Evolutionary conservation across 37 sponge, comb jelly and placozoan species (phyloP).

Genomic region (Beroe forskalii): DNA sequence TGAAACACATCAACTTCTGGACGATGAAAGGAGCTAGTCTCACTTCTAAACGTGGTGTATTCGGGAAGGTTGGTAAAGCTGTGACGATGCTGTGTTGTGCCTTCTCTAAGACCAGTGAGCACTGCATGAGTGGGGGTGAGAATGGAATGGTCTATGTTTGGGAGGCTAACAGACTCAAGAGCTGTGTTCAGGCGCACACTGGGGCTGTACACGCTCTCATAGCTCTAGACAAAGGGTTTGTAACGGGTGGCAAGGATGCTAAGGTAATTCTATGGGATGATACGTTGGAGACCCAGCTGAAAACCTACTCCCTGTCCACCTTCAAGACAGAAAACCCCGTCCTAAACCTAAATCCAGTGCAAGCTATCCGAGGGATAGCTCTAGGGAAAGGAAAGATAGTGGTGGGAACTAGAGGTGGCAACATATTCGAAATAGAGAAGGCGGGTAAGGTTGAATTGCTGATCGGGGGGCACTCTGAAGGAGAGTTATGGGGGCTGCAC

Average conservation of each 20-base stretch:
- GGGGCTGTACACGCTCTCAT: slow-evolving; percentile 82
- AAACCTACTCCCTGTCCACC: slow-evolving; percentile 73
- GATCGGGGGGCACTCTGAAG: slow-evolving; percentile 89
- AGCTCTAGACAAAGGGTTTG: slow-evolving; percentile 86
- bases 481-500: slow-evolving; percentile 91
- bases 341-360: slow-evolving; percentile 70
- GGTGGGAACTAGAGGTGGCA: slow-evolving; percentile 89
- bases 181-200: slow-evolving; percentile 73
- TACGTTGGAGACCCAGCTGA: slow-evolving; percentile 70
- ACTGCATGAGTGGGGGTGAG: slow-evolving; percentile 73
- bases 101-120: slow-evolving; percentile 69
- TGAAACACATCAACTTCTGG: slow-evolving; percentile 98
- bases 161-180: slow-evolving; percentile 68
- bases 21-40: slow-evolving; percentile 81
- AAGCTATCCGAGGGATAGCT: slow-evolving; percentile 79
- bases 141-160: slow-evolving; percentile 87
- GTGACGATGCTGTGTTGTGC: slow-evolving; percentile 83
- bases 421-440: slow-evolving; percentile 88
- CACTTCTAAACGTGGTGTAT: slow-evolving; percentile 87
- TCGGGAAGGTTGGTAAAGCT: slow-evolving; percentile 78
- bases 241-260: slow-evolving; percentile 96
- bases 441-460: slow-evolving; percentile 78
- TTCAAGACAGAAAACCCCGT: slow-evolving; percentile 64
- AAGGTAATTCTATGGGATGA: slow-evolving; percentile 89
- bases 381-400: slow-evolving; percentile 82